Conservation (phyloP, 2,113 vertebrate genomes). For the Nothobranchius furzeri region DNA sequence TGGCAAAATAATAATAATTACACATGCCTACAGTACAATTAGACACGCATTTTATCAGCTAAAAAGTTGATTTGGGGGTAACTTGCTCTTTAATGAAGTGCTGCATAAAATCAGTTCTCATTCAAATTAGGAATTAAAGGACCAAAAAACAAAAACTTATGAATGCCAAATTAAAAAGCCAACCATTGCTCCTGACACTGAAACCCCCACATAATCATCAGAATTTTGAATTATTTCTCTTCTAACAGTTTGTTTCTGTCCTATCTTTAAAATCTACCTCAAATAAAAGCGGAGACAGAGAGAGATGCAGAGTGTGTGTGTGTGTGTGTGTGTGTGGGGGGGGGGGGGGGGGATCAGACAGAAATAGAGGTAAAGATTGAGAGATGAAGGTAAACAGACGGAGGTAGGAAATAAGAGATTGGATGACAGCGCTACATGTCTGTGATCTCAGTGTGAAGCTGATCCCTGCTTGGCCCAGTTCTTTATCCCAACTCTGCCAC, state of each 20-base stretch:
- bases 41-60: too few species aligned
- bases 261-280: slow-evolving; percentile 36
- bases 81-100: too few species aligned
- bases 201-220: slow-evolving; percentile 32
- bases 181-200: slow-evolving; percentile 42
- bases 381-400: slow-evolving; percentile 49
- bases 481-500: slow-evolving; percentile 37
- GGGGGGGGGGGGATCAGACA: slow-evolving; percentile 31
- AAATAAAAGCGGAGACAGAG: slow-evolving; percentile 31
- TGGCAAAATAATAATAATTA: too few species aligned
- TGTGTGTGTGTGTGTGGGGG: background rate
- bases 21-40: too few species aligned
- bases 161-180: background rate
- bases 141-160: too few species aligned
- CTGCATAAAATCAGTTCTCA: background rate
- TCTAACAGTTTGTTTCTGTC: slow-evolving; percentile 28
- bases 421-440: slow-evolving; percentile 32
- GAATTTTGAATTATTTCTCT: slow-evolving; percentile 37
- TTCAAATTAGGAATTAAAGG: background rate
- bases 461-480: slow-evolving; percentile 69
- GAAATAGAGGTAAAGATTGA: slow-evolving; percentile 55
- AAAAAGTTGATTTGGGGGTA: too few species aligned
- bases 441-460: slow-evolving; percentile 61
- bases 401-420: slow-evolving; percentile 29
- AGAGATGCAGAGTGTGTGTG: background rate